phyloP scores from a whole-genome alignment of 2,888 invertebrate genomes.

The Rotaria sp. region DNA sequence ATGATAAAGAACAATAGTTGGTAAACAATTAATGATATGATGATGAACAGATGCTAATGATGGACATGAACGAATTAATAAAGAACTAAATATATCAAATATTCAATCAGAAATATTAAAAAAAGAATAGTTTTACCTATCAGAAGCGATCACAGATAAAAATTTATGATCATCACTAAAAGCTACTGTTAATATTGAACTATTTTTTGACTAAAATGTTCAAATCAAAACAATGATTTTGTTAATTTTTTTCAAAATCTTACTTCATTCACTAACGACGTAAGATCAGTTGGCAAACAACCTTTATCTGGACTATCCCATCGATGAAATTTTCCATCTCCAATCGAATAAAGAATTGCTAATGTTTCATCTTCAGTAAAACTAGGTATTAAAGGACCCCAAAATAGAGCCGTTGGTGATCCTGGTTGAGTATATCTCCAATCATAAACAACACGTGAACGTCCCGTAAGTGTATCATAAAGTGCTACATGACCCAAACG shows the following conservation, averaged over 20 bases:
- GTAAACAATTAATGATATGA: not conserved
- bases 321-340: constrained; percentile 12
- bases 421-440: not conserved
- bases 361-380: not conserved
- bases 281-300: not conserved
- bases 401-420: not conserved
- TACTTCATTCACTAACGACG: not conserved
- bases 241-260: not conserved
- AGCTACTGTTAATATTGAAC: not conserved
- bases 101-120: not conserved
- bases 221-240: not conserved
- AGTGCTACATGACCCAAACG: not conserved
- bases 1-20: not conserved
- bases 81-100: not conserved
- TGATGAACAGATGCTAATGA: not conserved
- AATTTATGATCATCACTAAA: constrained; percentile 15
- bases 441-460: constrained; percentile 25
- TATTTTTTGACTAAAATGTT: not conserved
- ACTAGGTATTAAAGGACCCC: constrained; percentile 9
- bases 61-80: not conserved
- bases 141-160: not conserved
- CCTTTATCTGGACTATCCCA: not conserved
- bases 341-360: constrained; percentile 19
- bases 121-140: not conserved
- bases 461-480: constrained; percentile 2